Base-by-base conservation (phyloP, 2,888 invertebrate species). In the Brachyptera putata region DNA sequence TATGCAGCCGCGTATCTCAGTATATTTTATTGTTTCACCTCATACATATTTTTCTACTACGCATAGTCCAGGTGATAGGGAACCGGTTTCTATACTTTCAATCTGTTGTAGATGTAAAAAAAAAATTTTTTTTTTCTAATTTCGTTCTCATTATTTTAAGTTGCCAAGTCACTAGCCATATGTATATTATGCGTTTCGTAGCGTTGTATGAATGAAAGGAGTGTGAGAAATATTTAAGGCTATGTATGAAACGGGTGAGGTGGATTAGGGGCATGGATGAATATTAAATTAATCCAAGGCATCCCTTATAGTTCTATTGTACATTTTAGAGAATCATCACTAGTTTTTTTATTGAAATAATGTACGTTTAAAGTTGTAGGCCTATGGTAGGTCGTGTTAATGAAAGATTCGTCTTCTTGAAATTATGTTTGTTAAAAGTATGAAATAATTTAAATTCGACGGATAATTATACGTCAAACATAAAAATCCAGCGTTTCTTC, bases 31-130 rank as follows among this genome's bases (percentile, higher is more conserved):
- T 24, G 24, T n/a, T 21, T 14, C 48, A 22, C 16, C 7, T 48
- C 48, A 48, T 25, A 9, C 22, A 21, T 13, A 24, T 25, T 14
- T n/a, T 4, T 22, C 18, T n/a, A 16, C 21, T 5, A 25, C 7
- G 13, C 4, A n/a, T 9, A 22, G 22, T 3, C 48, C 48, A 48
- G 48, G 48, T 48, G 48, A 48, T 2, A 48, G 7, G 16, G 21
- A 49, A 49, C 25, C 49, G 49, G 25, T 49, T 49, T 49, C 3
- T 2, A 14, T 14, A 25, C n/a, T 48, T 18, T 48, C 48, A 25
- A 49, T 49, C 49, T 49, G 49, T 26, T 49, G 26, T n/a, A n/a
- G 49, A 49, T 25, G 49, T 49, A 26, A 49, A 49, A 49, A 48
- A 22, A 18, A 5, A 4, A 3, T 48, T 25, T 48, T 24, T 48